Conservation (phyloP, 2,888 invertebrate species). For the Agrypnus murinus region DNA sequence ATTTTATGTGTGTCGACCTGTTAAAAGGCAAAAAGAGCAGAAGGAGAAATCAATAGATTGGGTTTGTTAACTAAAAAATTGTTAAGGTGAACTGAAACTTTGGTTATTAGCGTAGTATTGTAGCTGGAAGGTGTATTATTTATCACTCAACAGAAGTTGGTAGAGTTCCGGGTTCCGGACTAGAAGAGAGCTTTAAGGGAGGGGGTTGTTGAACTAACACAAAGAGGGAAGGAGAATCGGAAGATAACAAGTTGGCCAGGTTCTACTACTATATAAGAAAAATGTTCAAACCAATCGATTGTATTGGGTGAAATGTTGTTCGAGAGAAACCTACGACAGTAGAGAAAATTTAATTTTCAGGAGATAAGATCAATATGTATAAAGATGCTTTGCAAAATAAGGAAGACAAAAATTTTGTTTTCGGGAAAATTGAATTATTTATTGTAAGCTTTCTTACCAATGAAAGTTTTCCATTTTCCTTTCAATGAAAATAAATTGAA, state of each 20-base stretch:
- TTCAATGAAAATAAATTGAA: no score
- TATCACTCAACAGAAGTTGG: constrained; percentile 5
- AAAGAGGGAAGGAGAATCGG: constrained; percentile 22
- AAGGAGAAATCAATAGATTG: no score
- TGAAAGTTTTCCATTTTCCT: no score
- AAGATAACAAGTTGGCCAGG: constrained; percentile 29
- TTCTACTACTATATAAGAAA: neutral
- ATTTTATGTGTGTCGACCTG: no score
- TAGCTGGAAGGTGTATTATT: constrained; percentile 9
- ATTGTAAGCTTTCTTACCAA: no score
- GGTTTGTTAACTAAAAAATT: no score
- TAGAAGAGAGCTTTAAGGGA: constrained; percentile 19
- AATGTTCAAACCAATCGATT: constrained; percentile 1
- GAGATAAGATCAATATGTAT: no score
- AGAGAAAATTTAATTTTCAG: neutral
- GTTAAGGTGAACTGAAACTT: neutral
- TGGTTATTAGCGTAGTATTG: neutral
- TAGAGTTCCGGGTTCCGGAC: constrained; percentile 14
- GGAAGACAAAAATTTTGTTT: no score
- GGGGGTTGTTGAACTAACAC: constrained; percentile 24
- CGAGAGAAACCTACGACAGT: neutral
- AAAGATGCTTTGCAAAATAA: no score
- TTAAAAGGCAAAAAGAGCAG: no score
- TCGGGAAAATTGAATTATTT: no score
- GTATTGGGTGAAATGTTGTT: constrained; percentile 2